phyloP scores from a whole-genome alignment of 2,888 invertebrate genomes.

The Machimus rusticus region DNA sequence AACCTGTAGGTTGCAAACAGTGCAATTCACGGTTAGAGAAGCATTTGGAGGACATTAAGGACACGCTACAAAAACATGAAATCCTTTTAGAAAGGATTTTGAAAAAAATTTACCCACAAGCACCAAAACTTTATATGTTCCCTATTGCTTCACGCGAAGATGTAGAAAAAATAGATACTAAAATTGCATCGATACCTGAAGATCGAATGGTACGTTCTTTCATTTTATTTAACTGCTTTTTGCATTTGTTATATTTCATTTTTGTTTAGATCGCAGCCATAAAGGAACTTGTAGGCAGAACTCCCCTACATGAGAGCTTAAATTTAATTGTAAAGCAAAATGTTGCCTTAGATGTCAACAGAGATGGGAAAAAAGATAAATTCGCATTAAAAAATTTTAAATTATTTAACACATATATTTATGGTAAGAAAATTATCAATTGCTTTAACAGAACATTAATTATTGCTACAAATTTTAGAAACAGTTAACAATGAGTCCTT shows the following conservation, averaged over 20 bases:
- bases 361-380: neutral
- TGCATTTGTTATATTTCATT: no score
- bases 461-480: neutral
- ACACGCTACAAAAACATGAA: neutral
- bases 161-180: neutral
- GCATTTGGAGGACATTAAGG: neutral
- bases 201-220: neutral
- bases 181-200: neutral
- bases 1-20: neutral
- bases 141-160: neutral
- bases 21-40: neutral
- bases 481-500: neutral
- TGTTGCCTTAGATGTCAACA: neutral
- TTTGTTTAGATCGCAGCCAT: neutral
- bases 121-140: neutral
- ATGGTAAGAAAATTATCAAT: neutral
- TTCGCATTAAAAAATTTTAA: neutral
- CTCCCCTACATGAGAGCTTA: neutral
- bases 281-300: neutral
- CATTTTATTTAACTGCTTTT: no score
- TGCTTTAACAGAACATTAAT: constrained; percentile 1
- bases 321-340: neutral
- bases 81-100: neutral
- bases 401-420: neutral
- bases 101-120: neutral